A percentile compares a stretch with the other conserved stretches of the same genome.
These are phyloP conservation scores for Gavialis gangeticus DNA, from an alignment of 2,113 vertebrate genomes.

Conservation along the genomic window DNA sequence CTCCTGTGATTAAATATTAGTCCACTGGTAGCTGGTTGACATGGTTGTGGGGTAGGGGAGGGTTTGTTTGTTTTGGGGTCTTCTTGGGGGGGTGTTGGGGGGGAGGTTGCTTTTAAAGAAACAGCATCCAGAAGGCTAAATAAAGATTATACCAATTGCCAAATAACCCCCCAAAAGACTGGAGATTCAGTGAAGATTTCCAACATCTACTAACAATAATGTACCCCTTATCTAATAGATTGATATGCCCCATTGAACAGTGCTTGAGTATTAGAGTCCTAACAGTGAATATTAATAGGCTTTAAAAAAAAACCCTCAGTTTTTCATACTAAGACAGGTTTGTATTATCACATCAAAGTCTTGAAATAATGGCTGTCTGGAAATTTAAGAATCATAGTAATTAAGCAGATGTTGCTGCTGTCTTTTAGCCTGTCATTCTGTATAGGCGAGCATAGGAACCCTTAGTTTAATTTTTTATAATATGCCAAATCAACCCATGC, in stretches of 20 bases:
- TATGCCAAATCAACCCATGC: not conserved
- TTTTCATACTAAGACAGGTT: not conserved
- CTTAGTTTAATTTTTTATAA: not conserved
- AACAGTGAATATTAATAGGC: not conserved
- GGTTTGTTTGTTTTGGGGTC: not conserved
- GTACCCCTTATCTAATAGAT: not conserved
- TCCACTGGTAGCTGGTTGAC: not conserved
- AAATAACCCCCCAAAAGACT: not conserved
- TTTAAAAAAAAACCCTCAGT: not conserved
- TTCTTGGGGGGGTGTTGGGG: no score
- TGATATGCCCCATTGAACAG: not conserved
- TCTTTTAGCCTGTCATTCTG: not conserved
- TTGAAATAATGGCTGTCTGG: not conserved
- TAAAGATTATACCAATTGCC: not conserved
- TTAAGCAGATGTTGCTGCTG: not conserved
- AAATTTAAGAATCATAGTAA: not conserved
- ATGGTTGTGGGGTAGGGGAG: not conserved
- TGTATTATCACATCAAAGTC: slow-evolving; percentile 21
- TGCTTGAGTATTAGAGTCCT: not conserved
- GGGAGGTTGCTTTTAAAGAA: not conserved
- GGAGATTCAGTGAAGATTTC: not conserved
- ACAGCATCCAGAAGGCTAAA: not conserved
- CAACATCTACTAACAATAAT: not conserved
- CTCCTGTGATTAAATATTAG: accelerated
- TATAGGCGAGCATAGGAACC: not conserved